Conservation (phyloP, 1,140 invertebrate species). For the Lutraria rhynchaena region DNA sequence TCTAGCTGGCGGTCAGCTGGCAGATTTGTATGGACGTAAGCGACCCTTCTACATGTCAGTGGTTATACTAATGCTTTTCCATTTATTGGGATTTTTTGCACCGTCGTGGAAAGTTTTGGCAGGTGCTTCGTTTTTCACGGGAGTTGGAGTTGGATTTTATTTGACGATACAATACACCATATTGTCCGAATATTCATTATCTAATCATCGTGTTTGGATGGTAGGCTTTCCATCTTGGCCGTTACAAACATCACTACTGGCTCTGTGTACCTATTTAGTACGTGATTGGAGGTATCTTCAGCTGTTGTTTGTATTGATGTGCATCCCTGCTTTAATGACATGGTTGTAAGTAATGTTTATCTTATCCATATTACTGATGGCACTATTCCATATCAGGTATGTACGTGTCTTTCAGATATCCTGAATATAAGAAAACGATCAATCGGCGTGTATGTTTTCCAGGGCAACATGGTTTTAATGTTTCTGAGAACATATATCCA, state of each 20-base stretch:
- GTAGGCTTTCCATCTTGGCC: constrained; percentile 36
- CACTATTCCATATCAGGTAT: too few relatives aligned
- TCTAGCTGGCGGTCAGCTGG: constrained; percentile 30
- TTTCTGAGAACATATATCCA: too few relatives aligned
- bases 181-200: constrained; percentile 4
- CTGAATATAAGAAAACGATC: too few relatives aligned
- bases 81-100: constrained; percentile 38
- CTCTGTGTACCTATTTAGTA: constrained; percentile 2
- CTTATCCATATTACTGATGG: neutral
- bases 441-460: too few relatives aligned
- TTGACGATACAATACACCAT: constrained; percentile 14
- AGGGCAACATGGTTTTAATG: too few relatives aligned
- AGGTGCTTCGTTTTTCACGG: constrained; percentile 55
- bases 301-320: neutral
- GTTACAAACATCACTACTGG: constrained; percentile 1
- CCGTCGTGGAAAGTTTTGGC: constrained; percentile 55
- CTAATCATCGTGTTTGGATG: constrained; percentile 18
- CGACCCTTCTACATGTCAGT: constrained; percentile 34
- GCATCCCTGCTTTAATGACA: neutral
- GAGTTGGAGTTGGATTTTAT: constrained; percentile 32
- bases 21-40: constrained; percentile 58
- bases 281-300: constrained; percentile 26
- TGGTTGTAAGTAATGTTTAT: constrained; percentile 23
- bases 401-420: too few relatives aligned
- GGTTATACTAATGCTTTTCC: neutral